A percentile compares a stretch with the other conserved stretches of the same genome.
These are phyloP conservation scores for Drosophila austrosaltans DNA, from an alignment of 2,888 invertebrate species.

Conservation along the genomic window DNA sequence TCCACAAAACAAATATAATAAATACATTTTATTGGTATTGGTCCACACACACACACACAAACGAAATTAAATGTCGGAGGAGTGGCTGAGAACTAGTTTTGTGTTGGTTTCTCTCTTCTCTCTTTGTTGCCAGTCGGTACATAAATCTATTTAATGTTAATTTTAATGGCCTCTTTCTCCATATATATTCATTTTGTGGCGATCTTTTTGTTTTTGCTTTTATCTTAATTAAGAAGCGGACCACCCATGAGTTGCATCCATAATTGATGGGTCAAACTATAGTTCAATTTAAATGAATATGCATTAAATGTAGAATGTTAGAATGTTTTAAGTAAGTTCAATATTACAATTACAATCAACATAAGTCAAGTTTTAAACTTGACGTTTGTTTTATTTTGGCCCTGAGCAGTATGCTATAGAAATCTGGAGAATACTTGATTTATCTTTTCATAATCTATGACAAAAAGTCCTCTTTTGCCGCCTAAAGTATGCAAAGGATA, in stretches of 20 bases:
- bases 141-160: constrained; percentile 73
- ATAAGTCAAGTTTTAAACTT: no score
- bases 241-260: constrained; percentile 14
- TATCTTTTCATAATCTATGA: no score
- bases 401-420: no score
- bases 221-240: constrained; percentile 1
- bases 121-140: constrained; percentile 35
- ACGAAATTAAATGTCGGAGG: constrained; percentile 26
- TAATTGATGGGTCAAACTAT: neutral
- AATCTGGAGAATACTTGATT: no score
- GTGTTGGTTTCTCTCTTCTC: constrained; percentile 16
- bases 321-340: no score
- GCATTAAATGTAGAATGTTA: neutral
- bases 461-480: neutral
- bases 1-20: constrained; percentile 26
- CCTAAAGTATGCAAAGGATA: constrained; percentile 4
- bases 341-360: no score
- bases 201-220: constrained; percentile 20
- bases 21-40: constrained; percentile 47
- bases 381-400: no score
- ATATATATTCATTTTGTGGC: constrained; percentile 27
- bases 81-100: constrained; percentile 43
- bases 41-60: constrained; percentile 31
- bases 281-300: neutral
- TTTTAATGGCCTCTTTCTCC: constrained; percentile 69